These are phyloP conservation scores for Mormoops blainvillei DNA, from an alignment of 2,113 vertebrate genomes.

Conservation along the genomic window DNA sequence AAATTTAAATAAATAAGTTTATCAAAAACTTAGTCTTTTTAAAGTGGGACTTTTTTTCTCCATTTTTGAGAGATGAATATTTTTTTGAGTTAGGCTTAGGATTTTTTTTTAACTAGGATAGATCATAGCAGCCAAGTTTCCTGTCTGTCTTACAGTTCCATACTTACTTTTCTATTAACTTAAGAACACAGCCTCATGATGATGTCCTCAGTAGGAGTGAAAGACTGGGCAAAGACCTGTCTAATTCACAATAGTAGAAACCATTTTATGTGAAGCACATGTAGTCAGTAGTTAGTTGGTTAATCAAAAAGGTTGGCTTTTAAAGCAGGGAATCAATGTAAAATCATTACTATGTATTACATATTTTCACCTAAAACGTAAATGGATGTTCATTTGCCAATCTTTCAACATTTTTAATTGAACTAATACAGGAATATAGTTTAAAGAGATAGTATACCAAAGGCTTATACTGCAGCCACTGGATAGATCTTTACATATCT, in stretches of 20 bases:
- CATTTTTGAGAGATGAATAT: not conserved
- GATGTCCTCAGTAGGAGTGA: slow-evolving; percentile 73
- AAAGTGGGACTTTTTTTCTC: not conserved
- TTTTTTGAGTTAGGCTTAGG: not conserved
- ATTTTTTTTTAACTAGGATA: not conserved
- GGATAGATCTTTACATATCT: not conserved
- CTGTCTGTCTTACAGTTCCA: not conserved
- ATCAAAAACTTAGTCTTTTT: not conserved
- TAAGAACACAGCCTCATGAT: slow-evolving; percentile 81
- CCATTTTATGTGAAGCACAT: not conserved
- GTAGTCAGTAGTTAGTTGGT: not conserved
- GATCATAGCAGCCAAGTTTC: not conserved
- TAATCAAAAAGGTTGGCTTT: not conserved
- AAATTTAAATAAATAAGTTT: not conserved
- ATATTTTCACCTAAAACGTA: not conserved
- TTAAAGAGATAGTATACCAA: not conserved
- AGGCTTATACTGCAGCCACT: not conserved
- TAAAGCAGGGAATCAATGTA: not conserved
- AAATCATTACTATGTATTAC: not conserved
- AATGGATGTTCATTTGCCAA: not conserved
- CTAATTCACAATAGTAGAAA: not conserved
- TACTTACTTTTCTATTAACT: not conserved
- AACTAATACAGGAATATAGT: not conserved
- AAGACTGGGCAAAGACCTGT: not conserved
- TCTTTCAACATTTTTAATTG: not conserved